Evolutionary conservation across 2,113 vertebrate genomes (phyloP).

Genomic region (Theristicus caerulescens): DNA sequence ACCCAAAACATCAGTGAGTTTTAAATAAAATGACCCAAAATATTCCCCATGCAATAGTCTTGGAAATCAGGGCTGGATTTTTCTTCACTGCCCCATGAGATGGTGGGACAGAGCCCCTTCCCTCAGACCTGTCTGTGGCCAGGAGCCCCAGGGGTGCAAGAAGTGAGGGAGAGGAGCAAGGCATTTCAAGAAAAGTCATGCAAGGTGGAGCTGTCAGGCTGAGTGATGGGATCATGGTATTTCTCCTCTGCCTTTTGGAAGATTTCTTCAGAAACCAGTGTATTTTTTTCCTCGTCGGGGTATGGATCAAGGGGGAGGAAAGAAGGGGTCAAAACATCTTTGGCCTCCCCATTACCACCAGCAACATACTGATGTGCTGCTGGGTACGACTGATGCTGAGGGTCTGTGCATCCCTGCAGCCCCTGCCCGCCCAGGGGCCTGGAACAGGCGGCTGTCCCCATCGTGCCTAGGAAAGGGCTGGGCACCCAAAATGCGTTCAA

Average conservation of each 20-base stretch:
- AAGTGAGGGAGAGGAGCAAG: background rate
- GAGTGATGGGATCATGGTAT: background rate
- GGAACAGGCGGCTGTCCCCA: background rate
- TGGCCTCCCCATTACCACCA: background rate
- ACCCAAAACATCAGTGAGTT: background rate
- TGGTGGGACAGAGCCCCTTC: background rate
- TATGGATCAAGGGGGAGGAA: background rate
- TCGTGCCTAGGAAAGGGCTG: background rate
- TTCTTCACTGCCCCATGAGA: background rate
- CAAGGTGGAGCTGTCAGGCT: background rate
- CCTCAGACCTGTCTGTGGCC: accelerated
- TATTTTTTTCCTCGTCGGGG: background rate
- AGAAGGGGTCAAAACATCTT: background rate
- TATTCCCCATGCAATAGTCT: background rate
- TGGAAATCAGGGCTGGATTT: background rate
- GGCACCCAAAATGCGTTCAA: background rate
- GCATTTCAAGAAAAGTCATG: background rate
- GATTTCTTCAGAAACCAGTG: background rate
- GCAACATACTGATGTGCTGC: background rate
- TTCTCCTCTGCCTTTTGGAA: background rate
- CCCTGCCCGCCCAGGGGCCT: accelerated
- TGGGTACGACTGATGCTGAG: background rate
- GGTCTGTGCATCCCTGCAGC: background rate
- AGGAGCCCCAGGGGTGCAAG: background rate
- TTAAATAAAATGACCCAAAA: background rate